Base-by-base conservation (phyloP, 2,888 invertebrate species). In the Drosophila mettleri region DNA sequence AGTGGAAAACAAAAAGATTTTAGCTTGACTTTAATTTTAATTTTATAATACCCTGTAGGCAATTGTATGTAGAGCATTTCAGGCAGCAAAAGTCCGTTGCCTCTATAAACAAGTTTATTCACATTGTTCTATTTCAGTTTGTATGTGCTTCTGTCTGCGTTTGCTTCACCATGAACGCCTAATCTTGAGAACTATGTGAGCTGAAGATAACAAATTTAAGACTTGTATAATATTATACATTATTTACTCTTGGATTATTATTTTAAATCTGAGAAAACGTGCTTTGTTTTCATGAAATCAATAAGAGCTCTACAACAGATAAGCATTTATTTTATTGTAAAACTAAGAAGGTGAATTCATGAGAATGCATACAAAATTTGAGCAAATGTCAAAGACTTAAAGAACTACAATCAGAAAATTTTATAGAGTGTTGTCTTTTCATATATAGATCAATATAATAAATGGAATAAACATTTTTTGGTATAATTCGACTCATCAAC, bases 1-100 rank as follows among this genome's bases (percentile, higher is more conserved):
- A 84, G 85, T 85, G n/a, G n/a, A 75, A 80, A n/a, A 14, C 49
- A 45, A n/a, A 34, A 39, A 64, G n/a, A 29, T 72, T 72, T 46
- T n/a, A 57, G 62, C 34, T 51, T 27, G 4, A n/a, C n/a, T n/a
- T n/a, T 31, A 8, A n/a, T n/a, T 33, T 58, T 20, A 27, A 27
- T 16, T 34, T 29, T 59, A 10, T 24, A 9, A 16, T 41, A 24
- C 54, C 3, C 43, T 20, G 14, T 22, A 14, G 20, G 14, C 3
- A 9, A 29, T 14, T 52, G 6, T 0, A 0, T 2, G 2, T 0
- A 1, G 29, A 29, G 38, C 7, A 52, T 63, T 51, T 29, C 16
- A n/a, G 12, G 20, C 31, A 14, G n/a, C 3, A 20, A 5, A 9
- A 4, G n/a, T 16, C 9, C 18, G 14, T 7, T 20, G 7, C 12